These are phyloP conservation scores for Drosophila multiciliata DNA, from an alignment of 2,888 invertebrate genomes.

Conservation along the genomic window DNA sequence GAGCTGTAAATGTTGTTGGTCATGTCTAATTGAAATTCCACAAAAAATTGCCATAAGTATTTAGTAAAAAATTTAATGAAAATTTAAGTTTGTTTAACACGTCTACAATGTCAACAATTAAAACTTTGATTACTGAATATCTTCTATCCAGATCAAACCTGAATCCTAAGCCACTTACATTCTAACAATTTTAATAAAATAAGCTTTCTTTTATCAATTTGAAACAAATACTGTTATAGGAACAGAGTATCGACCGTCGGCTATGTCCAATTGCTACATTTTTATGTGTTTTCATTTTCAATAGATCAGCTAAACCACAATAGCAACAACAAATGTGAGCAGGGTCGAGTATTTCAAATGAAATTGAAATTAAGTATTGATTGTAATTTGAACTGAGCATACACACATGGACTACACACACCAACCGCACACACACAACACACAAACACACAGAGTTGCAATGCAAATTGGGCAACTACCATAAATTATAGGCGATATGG, in stretches of 20 bases:
- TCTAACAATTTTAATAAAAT: not conserved
- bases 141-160: not conserved
- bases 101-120: not conserved
- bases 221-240: not conserved
- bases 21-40: constrained; percentile 17
- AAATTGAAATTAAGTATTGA: constrained; percentile 74
- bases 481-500: constrained; percentile 59
- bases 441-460: constrained; percentile 9
- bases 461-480: constrained; percentile 53
- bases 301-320: constrained; percentile 23
- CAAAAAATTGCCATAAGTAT: not conserved
- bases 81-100: not conserved
- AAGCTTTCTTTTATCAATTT: not conserved
- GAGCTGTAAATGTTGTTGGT: constrained; percentile 21
- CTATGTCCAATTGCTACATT: not conserved
- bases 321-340: constrained; percentile 11
- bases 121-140: not conserved
- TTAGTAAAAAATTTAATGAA: not conserved
- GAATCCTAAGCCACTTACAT: not conserved
- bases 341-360: constrained; percentile 52
- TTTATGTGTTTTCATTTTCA: constrained; percentile 35
- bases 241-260: not conserved
- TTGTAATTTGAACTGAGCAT: constrained; percentile 60
- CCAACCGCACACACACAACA: constrained; percentile 19
- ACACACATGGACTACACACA: constrained; percentile 2